Conservation (phyloP, 2,888 invertebrate species). For the Meliscaeva auricollis region DNA sequence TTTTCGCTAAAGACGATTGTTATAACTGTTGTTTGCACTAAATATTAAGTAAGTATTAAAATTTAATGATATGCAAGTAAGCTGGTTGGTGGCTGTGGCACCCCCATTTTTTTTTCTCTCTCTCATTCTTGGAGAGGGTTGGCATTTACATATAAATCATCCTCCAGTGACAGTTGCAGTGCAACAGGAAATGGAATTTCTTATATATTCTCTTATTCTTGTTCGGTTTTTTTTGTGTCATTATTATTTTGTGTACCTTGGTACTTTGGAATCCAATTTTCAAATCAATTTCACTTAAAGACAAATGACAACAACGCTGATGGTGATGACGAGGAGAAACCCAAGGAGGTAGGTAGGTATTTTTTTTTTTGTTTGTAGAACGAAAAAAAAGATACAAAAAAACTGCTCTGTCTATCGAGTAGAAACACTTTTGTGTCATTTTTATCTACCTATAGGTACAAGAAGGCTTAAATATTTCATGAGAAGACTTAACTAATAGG, state of each 20-base stretch:
- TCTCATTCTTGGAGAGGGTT: neutral
- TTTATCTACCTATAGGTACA: constrained; percentile 1
- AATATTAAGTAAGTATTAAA: constrained; percentile 40
- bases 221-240: neutral
- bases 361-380: neutral
- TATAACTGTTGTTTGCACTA: constrained; percentile 34
- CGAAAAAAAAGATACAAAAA: too few relatives aligned
- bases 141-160: neutral
- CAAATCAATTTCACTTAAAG: constrained; percentile 73
- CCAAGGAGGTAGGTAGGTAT: neutral
- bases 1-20: constrained; percentile 64
- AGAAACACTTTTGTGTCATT: constrained; percentile 45
- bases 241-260: too few relatives aligned
- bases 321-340: neutral
- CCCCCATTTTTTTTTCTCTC: too few relatives aligned
- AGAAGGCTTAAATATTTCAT: constrained; percentile 20
- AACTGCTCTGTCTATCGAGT: constrained; percentile 34
- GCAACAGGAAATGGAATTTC: constrained; percentile 62
- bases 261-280: constrained; percentile 62
- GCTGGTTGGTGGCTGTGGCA: neutral
- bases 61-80: constrained; percentile 53
- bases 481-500: constrained; percentile 30
- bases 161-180: too few relatives aligned
- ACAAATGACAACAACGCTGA: constrained; percentile 10
- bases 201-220: neutral